Base-by-base conservation (phyloP, 2,888 invertebrate genomes). In the Microchrysa polita region DNA sequence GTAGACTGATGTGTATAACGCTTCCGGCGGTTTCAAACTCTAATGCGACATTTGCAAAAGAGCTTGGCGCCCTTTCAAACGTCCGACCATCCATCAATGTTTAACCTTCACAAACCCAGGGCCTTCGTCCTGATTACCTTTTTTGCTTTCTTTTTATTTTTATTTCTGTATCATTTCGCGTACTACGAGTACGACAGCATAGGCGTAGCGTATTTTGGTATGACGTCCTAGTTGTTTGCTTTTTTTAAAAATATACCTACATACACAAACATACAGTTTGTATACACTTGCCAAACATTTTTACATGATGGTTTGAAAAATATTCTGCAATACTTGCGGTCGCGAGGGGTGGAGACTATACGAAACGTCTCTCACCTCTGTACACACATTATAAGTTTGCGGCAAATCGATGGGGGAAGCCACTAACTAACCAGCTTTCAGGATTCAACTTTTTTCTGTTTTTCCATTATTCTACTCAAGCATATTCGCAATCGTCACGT, bases 401-500 rank as follows among this genome's bases (percentile, higher is more conserved):
- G 7, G 27, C 14, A 48, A 48, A 48, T 48, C 48, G 48, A 48
- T 48, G 48, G 48, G 48, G 48, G 16, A 48, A 48, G 14, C 16
- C 16, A 48, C 48, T 48, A 48, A 48, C 27, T 34, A 34, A 34
- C 27, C 27, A 34, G 27, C 27, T 34, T 34, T 34, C 27, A 34
- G 7, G 7, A 34, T 7, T 34, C 27, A 34, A 34, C 27, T 2
- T 7, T 34, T 34, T 34, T 34, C 7, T 34, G 2, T 34, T 34
- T n/a, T n/a, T n/a, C n/a, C n/a, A n/a, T n/a, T 7, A 34, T 34
- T 34, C 7, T 34, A 5, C 27, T 2, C 27, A 7, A 12, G 48
- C 48, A 48, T 48, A 48, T 48, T 48, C 48, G 48, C 48, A 48
- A 48, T n/a, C 48, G 48, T 48, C 48, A 48, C 48, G 48, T 48